Evolutionary conservation across 2,888 invertebrate genomes (phyloP), one percentile per base, ranked within the genome.

Genomic region (Notodonta dromedarius): DNA sequence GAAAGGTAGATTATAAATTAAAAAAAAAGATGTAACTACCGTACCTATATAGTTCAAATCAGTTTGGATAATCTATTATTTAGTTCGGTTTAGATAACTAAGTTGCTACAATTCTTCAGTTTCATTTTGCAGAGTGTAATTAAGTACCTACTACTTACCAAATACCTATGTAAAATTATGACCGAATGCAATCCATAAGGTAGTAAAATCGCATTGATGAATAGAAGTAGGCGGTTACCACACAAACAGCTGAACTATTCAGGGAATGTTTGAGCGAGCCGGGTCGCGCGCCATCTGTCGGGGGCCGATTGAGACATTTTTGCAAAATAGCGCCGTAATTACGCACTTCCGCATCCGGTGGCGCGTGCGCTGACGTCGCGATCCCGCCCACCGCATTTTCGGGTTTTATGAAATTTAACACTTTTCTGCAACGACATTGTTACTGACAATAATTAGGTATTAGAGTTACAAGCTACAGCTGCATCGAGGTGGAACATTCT

Each of bases 301-400:
- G 69, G 77, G 81, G 77, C 71, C 77, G 83, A 92, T 93, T 90
- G 89, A 92, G 91, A 93, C 88, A 92, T 93, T 90, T 90, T 93
- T 89, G 91, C 90, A 71, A 91, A 91, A 91, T 92, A 86, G 85
- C 82, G 73, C 69, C 83, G 80, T 93, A 93, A 93, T 93, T 91
- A 93, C 84, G 80, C 67, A 86, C 86, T 91, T 93, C 93, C 93
- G 91, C 70, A 86, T 91, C 91, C 93, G 90, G 84, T 64, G 78
- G 86, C 92, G 91, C 91, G 92, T 90, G 93, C 91, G 89, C 91
- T 82, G 79, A 80, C 82, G 84, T 82, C 75, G 75, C 82, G 72
- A 79, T 65, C 76, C 79, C 91, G 89, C 92, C 91, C 86, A 87
- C 84, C 60, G 70, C 69, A 81, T 80, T 76, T 80, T 80, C 67